These are phyloP conservation scores for Onychomys arenicola DNA, from an alignment of 2,797 vertebrate species.

Conservation along the genomic window DNA sequence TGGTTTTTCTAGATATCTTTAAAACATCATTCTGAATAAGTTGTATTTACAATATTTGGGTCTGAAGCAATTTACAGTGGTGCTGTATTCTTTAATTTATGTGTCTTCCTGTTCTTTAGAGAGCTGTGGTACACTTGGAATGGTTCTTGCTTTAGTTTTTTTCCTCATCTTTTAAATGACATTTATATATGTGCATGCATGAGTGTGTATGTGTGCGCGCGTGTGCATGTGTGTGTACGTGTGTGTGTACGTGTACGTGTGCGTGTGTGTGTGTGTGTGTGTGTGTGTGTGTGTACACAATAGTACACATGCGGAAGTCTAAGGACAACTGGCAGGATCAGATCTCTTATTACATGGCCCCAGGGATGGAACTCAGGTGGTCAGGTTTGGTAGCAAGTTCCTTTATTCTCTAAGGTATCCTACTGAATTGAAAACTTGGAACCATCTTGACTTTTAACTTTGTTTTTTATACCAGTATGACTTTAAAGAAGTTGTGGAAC, in stretches of 20 bases:
- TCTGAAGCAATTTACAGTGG: neutral
- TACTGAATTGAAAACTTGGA: neutral
- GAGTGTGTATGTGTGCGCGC: neutral
- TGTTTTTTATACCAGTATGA: neutral
- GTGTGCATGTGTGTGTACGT: accelerated
- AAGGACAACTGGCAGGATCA: neutral
- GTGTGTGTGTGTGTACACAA: neutral
- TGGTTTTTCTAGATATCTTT: neutral
- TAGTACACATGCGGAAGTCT: neutral
- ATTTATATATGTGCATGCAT: neutral
- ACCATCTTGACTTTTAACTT: neutral
- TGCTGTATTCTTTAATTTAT: neutral
- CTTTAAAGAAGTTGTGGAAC: neutral
- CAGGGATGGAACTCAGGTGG: neutral
- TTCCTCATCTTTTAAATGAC: neutral
- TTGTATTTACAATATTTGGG: neutral
- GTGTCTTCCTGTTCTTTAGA: neutral
- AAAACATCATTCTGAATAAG: neutral
- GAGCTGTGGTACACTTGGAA: neutral
- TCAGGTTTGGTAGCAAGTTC: neutral
- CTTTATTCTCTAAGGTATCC: neutral
- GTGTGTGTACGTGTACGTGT: accelerated
- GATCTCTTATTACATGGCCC: neutral
- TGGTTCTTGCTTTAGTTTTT: slow-evolving; percentile 26
- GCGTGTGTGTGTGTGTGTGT: neutral